Base-by-base conservation (phyloP, 92 coral and sea anemone species). In the Epizoanthus illoricatus region DNA sequence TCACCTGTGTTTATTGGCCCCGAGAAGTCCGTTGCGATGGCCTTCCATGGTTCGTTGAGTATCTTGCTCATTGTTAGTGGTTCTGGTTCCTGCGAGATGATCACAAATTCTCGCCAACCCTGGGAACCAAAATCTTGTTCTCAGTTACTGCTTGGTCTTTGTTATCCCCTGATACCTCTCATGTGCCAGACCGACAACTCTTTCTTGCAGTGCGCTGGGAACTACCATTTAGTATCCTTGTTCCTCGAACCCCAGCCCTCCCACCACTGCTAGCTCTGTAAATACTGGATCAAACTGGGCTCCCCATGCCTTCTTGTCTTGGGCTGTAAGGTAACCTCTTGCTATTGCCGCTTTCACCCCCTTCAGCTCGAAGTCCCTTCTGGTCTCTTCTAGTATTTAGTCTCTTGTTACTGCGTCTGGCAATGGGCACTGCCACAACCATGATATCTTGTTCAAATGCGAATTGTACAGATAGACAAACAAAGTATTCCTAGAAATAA, bases 171-270 rank as follows among this genome's bases (percentile, higher is more conserved):
- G 36, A 28, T 28, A 28, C 36, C 36, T 28, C 2, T 28, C 36
- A 74, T 85, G 86, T 16, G 84, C 86, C 2, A 86, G 83, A 11
- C 60, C 12, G 55, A 88, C 89, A 40, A 89, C 84, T 74, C 81
- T 89, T 49, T 85, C 89, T 4, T 62, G 49, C 9, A 85, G 79
- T 42, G 79, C 36, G 19, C 11, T 39, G 52, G 88, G 69, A 6
- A 56, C 85, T 23, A 1, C 36, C 1, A 28, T 28, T 1, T 1
- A 28, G 36, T 0, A 28, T 28, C 36, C 36, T 28, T 28, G 89
- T 47, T 47, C 81, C 85, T 71, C 82, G 39, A 15, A 73, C 82
- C 33, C 75, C 80, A 80, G 69, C 55, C 85, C 85, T 28, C 85
- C 89, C 69, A 61, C 85, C 20, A 86, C 81, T 3, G 85, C 85